These are phyloP conservation scores for Lasioglossum vierecki DNA, from an alignment of 2,888 invertebrate species.

Conservation along the genomic window DNA sequence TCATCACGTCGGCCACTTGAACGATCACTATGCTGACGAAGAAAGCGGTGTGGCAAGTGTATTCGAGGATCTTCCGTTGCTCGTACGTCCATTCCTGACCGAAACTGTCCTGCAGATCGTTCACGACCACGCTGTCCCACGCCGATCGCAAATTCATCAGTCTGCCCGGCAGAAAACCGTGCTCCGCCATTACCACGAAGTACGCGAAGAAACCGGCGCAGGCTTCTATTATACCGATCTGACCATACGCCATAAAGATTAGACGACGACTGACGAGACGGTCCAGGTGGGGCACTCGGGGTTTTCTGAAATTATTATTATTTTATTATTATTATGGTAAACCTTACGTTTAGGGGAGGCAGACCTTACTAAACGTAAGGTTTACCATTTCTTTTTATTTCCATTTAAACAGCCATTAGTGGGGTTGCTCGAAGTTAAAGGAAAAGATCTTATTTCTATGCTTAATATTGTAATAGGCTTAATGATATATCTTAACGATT, in stretches of 20 bases:
- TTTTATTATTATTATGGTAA: too few relatives aligned
- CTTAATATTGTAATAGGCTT: neutral
- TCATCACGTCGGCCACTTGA: constrained; percentile 91
- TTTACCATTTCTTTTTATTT: too few relatives aligned
- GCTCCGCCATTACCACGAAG: constrained; percentile 91
- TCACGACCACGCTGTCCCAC: constrained; percentile 89
- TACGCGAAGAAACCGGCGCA: constrained; percentile 92
- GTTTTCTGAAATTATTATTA: constrained; percentile 80
- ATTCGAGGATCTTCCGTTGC: constrained; percentile 89
- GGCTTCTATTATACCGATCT: constrained; percentile 94
- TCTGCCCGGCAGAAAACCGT: constrained; percentile 90
- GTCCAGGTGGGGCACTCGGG: constrained; percentile 85
- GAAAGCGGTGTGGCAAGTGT: constrained; percentile 91
- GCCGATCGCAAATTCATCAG: constrained; percentile 88
- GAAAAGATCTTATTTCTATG: neutral
- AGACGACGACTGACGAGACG: constrained; percentile 86
- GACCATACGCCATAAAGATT: constrained; percentile 93
- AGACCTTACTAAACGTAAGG: too few relatives aligned
- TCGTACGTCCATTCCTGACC: constrained; percentile 90
- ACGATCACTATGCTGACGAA: constrained; percentile 91
- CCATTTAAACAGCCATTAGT: too few relatives aligned
- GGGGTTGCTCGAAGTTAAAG: neutral
- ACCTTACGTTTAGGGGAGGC: too few relatives aligned
- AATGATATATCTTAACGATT: neutral
- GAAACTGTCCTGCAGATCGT: constrained; percentile 89